Evolutionary conservation across 1,140 invertebrate genomes (phyloP).

Genomic region (Drosophila hydei): DNA sequence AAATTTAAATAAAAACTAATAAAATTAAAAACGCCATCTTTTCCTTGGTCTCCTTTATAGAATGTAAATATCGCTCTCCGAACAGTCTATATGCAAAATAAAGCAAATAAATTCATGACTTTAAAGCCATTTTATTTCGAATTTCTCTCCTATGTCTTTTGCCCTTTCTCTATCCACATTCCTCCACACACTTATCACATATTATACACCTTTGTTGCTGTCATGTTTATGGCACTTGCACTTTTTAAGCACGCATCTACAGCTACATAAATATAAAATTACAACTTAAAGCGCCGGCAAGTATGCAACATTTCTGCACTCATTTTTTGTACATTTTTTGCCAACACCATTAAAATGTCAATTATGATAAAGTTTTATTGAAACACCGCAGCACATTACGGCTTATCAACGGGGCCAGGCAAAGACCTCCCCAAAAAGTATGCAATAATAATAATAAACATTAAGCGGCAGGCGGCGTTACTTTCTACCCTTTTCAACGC

Average conservation of each 20-base stretch:
- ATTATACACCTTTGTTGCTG: conserved; percentile 66
- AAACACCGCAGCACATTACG: conserved; percentile 73
- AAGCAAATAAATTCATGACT: no score
- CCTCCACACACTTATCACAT: conserved; percentile 56
- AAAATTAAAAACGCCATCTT: no score
- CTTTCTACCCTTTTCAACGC: conserved; percentile 70
- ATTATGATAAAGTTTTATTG: conserved; percentile 83
- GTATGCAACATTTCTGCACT: conserved; percentile 35
- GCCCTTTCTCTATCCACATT: not conserved
- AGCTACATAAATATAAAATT: conserved; percentile 74
- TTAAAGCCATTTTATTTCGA: no score
- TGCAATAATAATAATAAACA: conserved; percentile 81
- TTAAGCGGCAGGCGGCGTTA: conserved; percentile 50
- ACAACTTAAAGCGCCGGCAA: conserved; percentile 33
- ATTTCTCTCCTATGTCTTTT: no score
- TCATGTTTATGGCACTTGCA: conserved; percentile 55
- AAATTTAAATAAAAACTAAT: no score
- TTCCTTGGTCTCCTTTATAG: no score
- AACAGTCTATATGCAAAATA: no score
- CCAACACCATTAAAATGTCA: conserved; percentile 74
- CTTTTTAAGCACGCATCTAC: conserved; percentile 50
- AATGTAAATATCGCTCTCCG: no score
- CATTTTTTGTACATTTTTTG: conserved; percentile 34
- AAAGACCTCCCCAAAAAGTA: conserved; percentile 38
- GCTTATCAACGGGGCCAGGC: conserved; percentile 68